Percentiles rank a stretch among this genome's conserved stretches.
phyloP scores from a whole-genome alignment of 2,113 vertebrate species.

The Sylvia atricapilla region DNA sequence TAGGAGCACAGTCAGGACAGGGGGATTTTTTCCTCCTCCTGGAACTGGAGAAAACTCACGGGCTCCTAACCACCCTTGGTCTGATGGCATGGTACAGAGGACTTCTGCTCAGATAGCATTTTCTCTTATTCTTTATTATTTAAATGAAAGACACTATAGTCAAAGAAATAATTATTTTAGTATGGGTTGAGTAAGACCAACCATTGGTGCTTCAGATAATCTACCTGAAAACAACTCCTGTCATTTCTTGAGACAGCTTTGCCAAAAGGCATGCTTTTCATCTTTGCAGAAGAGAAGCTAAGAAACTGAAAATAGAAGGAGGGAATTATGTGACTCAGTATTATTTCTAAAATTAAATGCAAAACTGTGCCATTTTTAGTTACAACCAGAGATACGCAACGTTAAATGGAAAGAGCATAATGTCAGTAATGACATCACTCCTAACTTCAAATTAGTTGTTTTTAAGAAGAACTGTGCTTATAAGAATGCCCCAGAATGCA shows the following conservation, averaged over 20 bases:
- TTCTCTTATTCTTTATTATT: neutral
- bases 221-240: neutral
- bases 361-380: slow-evolving; percentile 3
- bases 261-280: neutral
- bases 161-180: neutral
- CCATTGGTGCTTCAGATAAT: neutral
- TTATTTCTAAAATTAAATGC: slow-evolving; percentile 11
- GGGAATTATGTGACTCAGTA: slow-evolving; percentile 15
- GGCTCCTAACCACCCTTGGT: neutral
- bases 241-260: neutral
- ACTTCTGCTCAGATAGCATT: neutral
- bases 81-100: neutral
- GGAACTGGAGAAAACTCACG: neutral
- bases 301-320: neutral
- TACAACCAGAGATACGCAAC: neutral
- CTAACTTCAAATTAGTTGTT: neutral
- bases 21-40: neutral
- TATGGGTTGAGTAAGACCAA: neutral
- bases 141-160: neutral
- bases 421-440: slow-evolving; percentile 18
- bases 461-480: neutral
- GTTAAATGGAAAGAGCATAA: slow-evolving; percentile 31
- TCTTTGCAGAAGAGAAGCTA: neutral
- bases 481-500: neutral
- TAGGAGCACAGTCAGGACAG: neutral